A percentile compares a stretch with the other conserved stretches of the same genome.
Evolutionary conservation across 2,113 vertebrate species (phyloP).

Genomic region (Mionectes macconnelli): DNA sequence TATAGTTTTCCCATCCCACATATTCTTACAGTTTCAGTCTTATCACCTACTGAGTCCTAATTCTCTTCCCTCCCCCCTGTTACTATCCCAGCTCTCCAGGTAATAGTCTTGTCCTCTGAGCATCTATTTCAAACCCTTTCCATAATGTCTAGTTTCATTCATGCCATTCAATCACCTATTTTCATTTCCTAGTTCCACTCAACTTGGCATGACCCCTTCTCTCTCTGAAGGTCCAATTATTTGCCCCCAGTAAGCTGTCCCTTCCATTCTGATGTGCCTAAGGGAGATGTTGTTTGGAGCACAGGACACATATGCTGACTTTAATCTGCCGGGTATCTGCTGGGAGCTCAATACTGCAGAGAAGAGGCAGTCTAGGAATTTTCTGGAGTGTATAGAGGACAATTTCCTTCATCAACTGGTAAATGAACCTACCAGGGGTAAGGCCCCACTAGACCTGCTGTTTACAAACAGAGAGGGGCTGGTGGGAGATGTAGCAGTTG

Average conservation of each 20-base stretch:
- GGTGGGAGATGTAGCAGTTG: too few species aligned
- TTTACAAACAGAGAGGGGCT: too few species aligned
- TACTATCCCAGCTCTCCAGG: neutral
- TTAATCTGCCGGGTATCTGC: too few species aligned
- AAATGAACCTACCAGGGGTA: too few species aligned
- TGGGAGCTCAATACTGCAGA: too few species aligned
- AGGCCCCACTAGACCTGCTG: too few species aligned
- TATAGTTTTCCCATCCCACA: neutral
- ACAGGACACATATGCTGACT: neutral
- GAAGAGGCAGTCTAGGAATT: too few species aligned
- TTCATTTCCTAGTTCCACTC: neutral
- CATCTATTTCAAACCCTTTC: neutral
- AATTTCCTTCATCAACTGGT: too few species aligned
- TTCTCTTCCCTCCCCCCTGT: neutral
- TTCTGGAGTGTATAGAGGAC: too few species aligned
- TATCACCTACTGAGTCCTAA: neutral
- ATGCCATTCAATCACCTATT: neutral
- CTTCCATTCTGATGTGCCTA: neutral
- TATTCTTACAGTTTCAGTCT: slow-evolving; percentile 23
- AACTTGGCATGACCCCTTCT: neutral
- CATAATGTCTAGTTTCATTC: neutral
- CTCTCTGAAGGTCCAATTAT: neutral
- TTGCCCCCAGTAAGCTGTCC: neutral
- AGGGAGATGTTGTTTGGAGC: neutral
- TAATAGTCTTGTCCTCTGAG: neutral